A percentile compares a stretch with the other conserved stretches of the same genome.
These are phyloP conservation scores for Tetranychus urticae DNA, from an alignment of 1,140 invertebrate species.

Conservation along the genomic window DNA sequence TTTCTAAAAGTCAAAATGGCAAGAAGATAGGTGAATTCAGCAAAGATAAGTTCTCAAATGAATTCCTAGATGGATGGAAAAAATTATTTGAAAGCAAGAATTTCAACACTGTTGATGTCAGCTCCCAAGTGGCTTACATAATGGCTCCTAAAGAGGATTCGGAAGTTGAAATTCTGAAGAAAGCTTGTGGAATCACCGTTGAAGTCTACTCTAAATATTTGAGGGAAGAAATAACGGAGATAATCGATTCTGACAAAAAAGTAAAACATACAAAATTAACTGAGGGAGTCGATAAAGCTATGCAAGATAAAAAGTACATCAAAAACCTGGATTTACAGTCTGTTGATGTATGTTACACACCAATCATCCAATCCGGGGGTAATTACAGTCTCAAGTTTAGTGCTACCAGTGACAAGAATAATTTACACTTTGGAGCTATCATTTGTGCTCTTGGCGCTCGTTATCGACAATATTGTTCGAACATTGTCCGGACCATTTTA, in stretches of 20 bases:
- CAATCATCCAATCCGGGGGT: slow-evolving; percentile 94
- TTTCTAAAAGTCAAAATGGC: slow-evolving; percentile 67
- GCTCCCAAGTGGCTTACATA: slow-evolving; percentile 51
- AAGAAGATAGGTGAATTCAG: slow-evolving; percentile 73
- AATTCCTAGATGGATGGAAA: slow-evolving; percentile 79
- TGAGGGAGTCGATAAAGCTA: slow-evolving; percentile 73
- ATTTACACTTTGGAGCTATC: slow-evolving; percentile 83
- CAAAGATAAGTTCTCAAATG: slow-evolving; percentile 79
- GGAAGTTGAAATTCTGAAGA: slow-evolving; percentile 76
- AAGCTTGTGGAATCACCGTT: slow-evolving; percentile 70
- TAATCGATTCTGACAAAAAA: slow-evolving; percentile 88
- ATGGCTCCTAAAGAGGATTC: slow-evolving; percentile 86
- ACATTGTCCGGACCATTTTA: slow-evolving; percentile 86
- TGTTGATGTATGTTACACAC: slow-evolving; percentile 90
- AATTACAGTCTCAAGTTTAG: slow-evolving; percentile 94
- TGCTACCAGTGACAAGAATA: slow-evolving; percentile 72
- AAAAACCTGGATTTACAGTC: slow-evolving; percentile 53
- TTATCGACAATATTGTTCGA: slow-evolving; percentile 95
- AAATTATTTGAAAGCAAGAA: slow-evolving; percentile 40
- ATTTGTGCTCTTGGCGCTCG: slow-evolving; percentile 78
- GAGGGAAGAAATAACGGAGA: slow-evolving; percentile 93
- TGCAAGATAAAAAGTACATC: slow-evolving; percentile 81
- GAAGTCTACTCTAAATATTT: slow-evolving; percentile 91
- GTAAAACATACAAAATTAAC: slow-evolving; percentile 71
- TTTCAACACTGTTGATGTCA: slow-evolving; percentile 72